Evolutionary conservation across 2,888 invertebrate species (phyloP), one percentile per base, ranked within the genome.

Genomic region (Catonia carolina): DNA sequence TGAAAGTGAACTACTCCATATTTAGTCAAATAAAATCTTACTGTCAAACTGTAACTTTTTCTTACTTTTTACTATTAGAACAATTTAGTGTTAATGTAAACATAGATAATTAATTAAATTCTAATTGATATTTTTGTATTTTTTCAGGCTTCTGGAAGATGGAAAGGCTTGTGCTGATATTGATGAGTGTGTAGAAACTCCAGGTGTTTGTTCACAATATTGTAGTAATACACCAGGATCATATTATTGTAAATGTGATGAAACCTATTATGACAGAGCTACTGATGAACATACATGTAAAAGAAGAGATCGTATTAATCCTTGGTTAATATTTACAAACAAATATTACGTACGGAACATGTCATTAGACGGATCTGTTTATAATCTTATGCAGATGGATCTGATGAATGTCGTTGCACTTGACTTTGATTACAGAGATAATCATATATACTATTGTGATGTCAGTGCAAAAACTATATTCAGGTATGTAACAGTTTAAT

Each of bases 321-420:
- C 95, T 0, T 97, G 93, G 92, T 73, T 96, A 14, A 80, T 97
- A 53, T 93, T 97, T 70, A 93, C 95, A 12, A 99, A 99, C 71
- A 94, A 96, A 69, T 98, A 98, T 72, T 99, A 99, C 73, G 87
- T 99, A 1, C 79, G 98, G 53, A 96, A 97, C 68, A 89, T 99
- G 84, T 91, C 95, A 0, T 79, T 85, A 0, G 96, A 97, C 70
- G 97, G 93, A 0, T 75, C 80, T 3, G 76, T 81, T 8, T 96
- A 96, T 70, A 88, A 85, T 67, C 77, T 95, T 14, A 84, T 95
- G 67, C 91, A 94, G 68, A 94, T 95, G 72, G 97, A 97, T 69
- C 80, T 98, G 18, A 88, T 94, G 77, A 98, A 97, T 70, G 96
- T 95, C 0, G 97, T 98, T 0, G 96, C 97, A 0, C 78, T 99